Evolutionary conservation across 2,113 vertebrate species (phyloP), one percentile per base, ranked within the genome.

Genomic region (Coryphaenoides rupestris): DNA sequence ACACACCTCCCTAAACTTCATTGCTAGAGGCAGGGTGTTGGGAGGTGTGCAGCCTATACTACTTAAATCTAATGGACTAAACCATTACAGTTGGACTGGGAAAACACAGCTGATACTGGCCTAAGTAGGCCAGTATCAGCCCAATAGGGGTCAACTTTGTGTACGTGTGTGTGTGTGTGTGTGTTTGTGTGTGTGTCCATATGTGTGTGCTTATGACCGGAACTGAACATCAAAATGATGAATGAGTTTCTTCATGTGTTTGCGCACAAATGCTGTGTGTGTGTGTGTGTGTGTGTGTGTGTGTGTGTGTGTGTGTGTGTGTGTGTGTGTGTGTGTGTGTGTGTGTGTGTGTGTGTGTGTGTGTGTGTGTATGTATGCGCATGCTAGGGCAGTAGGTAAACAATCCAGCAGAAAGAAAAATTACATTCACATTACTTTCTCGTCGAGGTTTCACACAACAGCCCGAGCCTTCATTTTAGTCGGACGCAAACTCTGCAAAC

Each of bases 101-200:
- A 80, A 78, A 83, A 80, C 72, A 79, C 46, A 49, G 58, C n/a
- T n/a, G n/a, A n/a, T n/a, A n/a, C n/a, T n/a, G n/a, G n/a, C 19
- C 5, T 70, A 74, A 76, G 63, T 73, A 28, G 61, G 53, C 15
- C 53, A 70, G 63, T 62, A 71, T 75, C 71, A 69, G 33, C 64
- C 5, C 9, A 65, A 50, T 58, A 52, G 40, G 22, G 24, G 17
- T 21, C 14, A 22, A 33, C 7, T 26, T 0, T n/a, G 47, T 50
- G 9, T 50, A 5, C 17, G 56, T 58, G 58, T 60, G 58, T 60
- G 46, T 49, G 65, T 45, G 64, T 62, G 63, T 72, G 58, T 24
- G 52, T 55, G 21, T 9, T 5, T n/a, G 21, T 19, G 56, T 58
- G 56, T 58, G 56, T 57, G 55, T 57, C n/a, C n/a, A n/a, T n/a